A percentile compares a stretch with the other conserved stretches of the same genome.
phyloP scores from a whole-genome alignment of 2,888 invertebrate species.

The Leucoptera coffeella region DNA sequence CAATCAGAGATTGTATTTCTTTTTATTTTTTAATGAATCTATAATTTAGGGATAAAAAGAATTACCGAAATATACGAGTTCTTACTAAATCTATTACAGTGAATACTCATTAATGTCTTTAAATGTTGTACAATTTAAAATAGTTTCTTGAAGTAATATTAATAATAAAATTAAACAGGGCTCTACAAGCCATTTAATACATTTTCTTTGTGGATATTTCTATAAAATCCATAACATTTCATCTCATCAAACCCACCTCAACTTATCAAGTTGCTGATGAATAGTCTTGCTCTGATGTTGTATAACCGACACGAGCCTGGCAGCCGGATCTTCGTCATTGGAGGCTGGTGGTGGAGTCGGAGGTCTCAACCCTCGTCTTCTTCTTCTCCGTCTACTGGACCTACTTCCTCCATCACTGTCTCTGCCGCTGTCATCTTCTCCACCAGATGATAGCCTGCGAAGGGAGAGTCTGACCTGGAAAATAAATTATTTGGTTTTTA shows the following conservation, averaged over 20 bases:
- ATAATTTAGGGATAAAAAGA: too few species aligned
- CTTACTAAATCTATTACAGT: too few species aligned
- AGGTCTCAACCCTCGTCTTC: conserved; percentile 18
- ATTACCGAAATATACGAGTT: too few species aligned
- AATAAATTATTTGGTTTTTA: too few species aligned
- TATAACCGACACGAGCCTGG: conserved; percentile 36
- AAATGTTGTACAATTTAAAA: too few species aligned
- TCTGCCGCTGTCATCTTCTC: conserved; percentile 43
- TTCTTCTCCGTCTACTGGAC: conserved; percentile 18
- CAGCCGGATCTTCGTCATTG: conserved; percentile 29
- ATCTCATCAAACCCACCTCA: conserved; percentile 27
- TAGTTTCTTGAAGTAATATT: too few species aligned
- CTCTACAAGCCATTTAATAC: too few species aligned
- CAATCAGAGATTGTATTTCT: too few species aligned
- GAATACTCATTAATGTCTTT: too few species aligned
- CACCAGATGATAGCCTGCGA: conserved; percentile 37
- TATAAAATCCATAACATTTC: conserved; percentile 1
- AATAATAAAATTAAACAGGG: too few species aligned
- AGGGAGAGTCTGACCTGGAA: conserved; percentile 38
- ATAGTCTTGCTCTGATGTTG: conserved; percentile 42
- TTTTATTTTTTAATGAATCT: too few species aligned
- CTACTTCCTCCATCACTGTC: conserved; percentile 39
- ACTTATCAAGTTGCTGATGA: conserved; percentile 40
- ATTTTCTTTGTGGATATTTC: too few species aligned
- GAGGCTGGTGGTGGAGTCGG: conserved; percentile 28